These are phyloP conservation scores for Dromius quadrimaculatus DNA, from an alignment of 2,888 invertebrate species.

Conservation along the genomic window DNA sequence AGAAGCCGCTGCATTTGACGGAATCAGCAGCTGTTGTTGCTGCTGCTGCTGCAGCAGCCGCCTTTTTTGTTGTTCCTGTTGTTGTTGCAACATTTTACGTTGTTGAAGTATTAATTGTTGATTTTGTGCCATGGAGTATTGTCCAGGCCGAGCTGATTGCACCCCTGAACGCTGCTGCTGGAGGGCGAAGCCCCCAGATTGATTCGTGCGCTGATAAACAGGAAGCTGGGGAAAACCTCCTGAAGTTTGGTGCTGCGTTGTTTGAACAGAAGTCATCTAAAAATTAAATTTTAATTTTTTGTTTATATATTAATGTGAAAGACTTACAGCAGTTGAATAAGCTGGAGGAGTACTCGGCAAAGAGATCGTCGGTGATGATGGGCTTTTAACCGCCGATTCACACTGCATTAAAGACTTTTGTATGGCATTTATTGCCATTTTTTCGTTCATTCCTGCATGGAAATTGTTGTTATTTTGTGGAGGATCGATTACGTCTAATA, in stretches of 20 bases:
- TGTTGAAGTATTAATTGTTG: constrained; percentile 68
- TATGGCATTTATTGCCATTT: constrained; percentile 89
- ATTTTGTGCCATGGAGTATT: constrained; percentile 57
- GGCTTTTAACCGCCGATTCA: constrained; percentile 77
- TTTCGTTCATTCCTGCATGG: constrained; percentile 74
- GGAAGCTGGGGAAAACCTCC: constrained; percentile 64
- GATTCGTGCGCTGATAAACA: constrained; percentile 59
- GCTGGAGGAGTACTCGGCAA: constrained; percentile 73
- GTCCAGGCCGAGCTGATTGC: constrained; percentile 53
- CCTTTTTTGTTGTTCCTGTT: constrained; percentile 72
- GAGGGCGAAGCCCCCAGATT: constrained; percentile 59
- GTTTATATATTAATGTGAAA: not conserved
- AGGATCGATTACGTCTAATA: constrained; percentile 66
- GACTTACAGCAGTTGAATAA: constrained; percentile 67
- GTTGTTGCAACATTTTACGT: constrained; percentile 64
- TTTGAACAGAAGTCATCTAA: constrained; percentile 56
- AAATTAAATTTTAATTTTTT: not conserved
- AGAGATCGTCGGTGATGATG: constrained; percentile 69
- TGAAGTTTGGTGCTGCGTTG: constrained; percentile 33
- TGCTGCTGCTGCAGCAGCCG: constrained; percentile 83
- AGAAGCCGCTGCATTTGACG: constrained; percentile 78
- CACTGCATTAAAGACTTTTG: constrained; percentile 91
- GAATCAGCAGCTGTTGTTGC: constrained; percentile 84
- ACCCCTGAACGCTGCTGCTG: constrained; percentile 56
- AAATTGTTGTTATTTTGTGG: constrained; percentile 52